Conservation (phyloP, 2,888 invertebrate species). For the Thymelicus lineola region DNA sequence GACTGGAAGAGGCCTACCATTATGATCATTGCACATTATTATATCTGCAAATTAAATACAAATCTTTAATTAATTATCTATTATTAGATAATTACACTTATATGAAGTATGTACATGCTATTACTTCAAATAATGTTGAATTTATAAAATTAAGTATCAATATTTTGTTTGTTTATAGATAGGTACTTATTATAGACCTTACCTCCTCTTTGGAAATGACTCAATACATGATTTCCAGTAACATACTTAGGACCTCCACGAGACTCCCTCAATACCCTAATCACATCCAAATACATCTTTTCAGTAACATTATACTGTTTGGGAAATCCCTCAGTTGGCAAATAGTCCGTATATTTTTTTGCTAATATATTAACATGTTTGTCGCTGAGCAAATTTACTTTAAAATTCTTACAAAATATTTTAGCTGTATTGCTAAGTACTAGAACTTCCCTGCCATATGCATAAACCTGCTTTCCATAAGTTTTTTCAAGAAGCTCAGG, state of each 20-base stretch:
- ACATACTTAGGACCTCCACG: conserved; percentile 80
- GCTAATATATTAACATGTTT: conserved; percentile 78
- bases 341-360: conserved; percentile 86
- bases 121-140: too few relatives aligned
- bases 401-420: conserved; percentile 85
- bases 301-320: conserved; percentile 85
- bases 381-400: conserved; percentile 82
- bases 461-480: conserved; percentile 77
- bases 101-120: too few relatives aligned
- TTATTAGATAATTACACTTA: background rate
- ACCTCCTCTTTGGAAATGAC: conserved; percentile 88
- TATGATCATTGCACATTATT: conserved; percentile 84
- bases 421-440: conserved; percentile 86
- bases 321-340: conserved; percentile 78
- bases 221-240: conserved; percentile 85
- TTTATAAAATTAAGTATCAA: too few relatives aligned
- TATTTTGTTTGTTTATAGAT: background rate
- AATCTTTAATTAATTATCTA: background rate
- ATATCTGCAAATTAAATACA: conserved; percentile 77
- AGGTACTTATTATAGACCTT: conserved; percentile 36
- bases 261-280: conserved; percentile 73
- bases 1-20: conserved; percentile 77
- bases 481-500: conserved; percentile 83
- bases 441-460: conserved; percentile 86
- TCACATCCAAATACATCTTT: conserved; percentile 84